A percentile compares a stretch with the other conserved stretches of the same genome.
phyloP scores from a whole-genome alignment of 1,140 invertebrate genomes.

The Arctopsyche grandis region DNA sequence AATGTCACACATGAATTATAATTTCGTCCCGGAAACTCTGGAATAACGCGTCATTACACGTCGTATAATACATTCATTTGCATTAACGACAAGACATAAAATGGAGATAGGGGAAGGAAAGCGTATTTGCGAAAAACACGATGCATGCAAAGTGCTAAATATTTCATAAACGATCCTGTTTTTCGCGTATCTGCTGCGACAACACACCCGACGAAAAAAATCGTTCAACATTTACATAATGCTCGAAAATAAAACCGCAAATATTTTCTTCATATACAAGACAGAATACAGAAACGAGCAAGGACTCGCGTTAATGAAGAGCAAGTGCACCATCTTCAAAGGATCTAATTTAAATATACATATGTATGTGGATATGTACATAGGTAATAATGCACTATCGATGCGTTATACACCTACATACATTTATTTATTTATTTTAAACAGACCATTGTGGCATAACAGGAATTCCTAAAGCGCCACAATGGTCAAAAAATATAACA shows the following conservation, averaged over 20 bases:
- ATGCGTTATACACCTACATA: background rate
- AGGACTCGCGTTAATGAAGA: no score
- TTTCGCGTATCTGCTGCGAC: background rate
- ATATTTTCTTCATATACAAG: no score
- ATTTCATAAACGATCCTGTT: conserved; percentile 19
- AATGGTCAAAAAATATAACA: no score
- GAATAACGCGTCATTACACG: conserved; percentile 32
- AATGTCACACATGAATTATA: conserved; percentile 1
- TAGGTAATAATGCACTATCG: background rate
- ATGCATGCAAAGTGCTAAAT: conserved; percentile 26
- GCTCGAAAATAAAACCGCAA: no score
- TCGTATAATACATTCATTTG: conserved; percentile 46
- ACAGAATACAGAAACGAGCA: no score
- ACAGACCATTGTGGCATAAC: no score
- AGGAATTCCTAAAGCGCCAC: no score
- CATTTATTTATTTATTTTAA: background rate
- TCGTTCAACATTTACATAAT: no score
- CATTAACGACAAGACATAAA: conserved; percentile 45
- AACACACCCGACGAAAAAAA: no score
- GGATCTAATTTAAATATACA: background rate
- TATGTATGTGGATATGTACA: background rate
- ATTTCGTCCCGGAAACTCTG: background rate
- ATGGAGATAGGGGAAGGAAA: background rate
- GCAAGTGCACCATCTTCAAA: no score
- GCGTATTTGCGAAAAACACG: conserved; percentile 1